Base-by-base conservation (phyloP, 2,113 vertebrate species). In the Perca flavescens region DNA sequence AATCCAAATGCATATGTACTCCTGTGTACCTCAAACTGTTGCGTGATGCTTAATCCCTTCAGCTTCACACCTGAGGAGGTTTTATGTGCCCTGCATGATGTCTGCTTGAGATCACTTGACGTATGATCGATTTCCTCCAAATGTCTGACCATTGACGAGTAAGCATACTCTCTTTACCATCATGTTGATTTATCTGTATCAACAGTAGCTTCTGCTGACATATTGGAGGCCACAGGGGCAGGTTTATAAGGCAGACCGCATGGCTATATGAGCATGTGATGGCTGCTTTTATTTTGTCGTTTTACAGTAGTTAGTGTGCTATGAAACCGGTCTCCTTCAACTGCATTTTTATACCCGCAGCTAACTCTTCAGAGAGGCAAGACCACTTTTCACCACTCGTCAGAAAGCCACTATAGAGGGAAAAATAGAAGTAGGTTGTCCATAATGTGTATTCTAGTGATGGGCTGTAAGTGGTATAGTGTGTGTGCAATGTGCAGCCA, bases 231-330 rank as follows among this genome's bases (percentile, higher is more conserved):
- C 15, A 1, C 65, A 10, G 49, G 15, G 71, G 58, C 50, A 22
- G 70, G 52, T 78, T 68, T 60, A 63, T 21, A 40, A 63, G 40
- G 46, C 56, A 12, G 43, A n/a, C 25, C 47, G 5, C 80, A 60
- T 16, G 68, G 63, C 62, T 71, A 14, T 53, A 65, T 19, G 68
- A 62, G 62, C 34, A n/a, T 21, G 65, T 70, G 58, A 75, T 57
- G 50, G 60, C 61, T 31, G 28, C 79, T 73, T 73, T 80, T 67
- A 62, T 69, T 63, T 61, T 22, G 56, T 47, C 22, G 6, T 79
- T 69, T 74, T 34, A 34, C 34, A 34, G 6, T 34, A 21, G 58
- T 77, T 62, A 60, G 49, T 43, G 70, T 54, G 53, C 71, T 21
- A 28, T 75, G 46, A 75, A 50, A 75, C n/a, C 16, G 60, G 31